These are phyloP conservation scores for Aurelia aurita complex sp. Pacific DNA, from an alignment of 30 jellyfish, hydroid and myxozoan species.

Conservation along the genomic window DNA sequence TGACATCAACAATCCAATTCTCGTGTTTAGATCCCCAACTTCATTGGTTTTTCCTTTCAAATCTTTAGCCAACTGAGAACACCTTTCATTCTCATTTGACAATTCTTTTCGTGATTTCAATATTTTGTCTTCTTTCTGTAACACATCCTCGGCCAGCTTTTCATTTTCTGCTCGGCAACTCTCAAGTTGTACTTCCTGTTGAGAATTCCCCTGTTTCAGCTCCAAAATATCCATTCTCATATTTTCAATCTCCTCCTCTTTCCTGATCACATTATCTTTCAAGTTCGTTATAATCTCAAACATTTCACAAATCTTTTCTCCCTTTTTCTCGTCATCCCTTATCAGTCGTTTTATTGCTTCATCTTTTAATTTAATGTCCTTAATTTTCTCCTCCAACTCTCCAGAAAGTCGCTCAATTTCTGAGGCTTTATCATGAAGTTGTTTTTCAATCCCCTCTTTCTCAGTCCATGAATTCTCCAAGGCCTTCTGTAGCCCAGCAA, in stretches of 20 bases:
- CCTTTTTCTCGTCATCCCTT: neutral
- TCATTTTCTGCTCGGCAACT: neutral
- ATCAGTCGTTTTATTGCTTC: slow-evolving; percentile 6
- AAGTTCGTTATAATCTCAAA: neutral
- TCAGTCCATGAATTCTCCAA: slow-evolving; percentile 51
- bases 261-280: neutral
- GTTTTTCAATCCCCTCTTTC: slow-evolving; percentile 1
- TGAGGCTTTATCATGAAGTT: neutral
- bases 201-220: neutral
- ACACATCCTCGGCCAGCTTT: slow-evolving; percentile 17
- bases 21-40: neutral
- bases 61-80: neutral
- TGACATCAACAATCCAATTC: slow-evolving; percentile 15
- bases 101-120: neutral
- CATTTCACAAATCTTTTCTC: slow-evolving; percentile 1
- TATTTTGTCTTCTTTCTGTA: slow-evolving; percentile 4
- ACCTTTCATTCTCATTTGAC: neutral
- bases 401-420: neutral
- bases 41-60: neutral
- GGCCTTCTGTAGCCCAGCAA: slow-evolving; percentile 33
- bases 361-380: slow-evolving; percentile 1
- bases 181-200: slow-evolving; percentile 11
- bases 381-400: neutral
- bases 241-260: neutral
- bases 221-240: neutral